These are phyloP conservation scores for Nasonia giraulti DNA, from an alignment of 1,140 invertebrate genomes.

Conservation along the genomic window DNA sequence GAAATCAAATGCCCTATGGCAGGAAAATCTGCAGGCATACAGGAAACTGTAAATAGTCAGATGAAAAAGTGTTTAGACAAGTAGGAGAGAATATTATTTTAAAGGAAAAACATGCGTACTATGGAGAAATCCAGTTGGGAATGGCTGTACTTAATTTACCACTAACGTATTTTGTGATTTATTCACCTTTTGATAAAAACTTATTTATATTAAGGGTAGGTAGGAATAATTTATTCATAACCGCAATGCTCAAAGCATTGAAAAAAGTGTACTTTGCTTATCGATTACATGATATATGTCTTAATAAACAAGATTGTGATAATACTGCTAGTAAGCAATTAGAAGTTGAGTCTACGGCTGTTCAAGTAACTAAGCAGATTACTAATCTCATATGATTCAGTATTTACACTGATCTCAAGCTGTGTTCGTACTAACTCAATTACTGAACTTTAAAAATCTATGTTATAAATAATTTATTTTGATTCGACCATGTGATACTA, in stretches of 20 bases:
- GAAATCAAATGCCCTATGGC: slow-evolving; percentile 48
- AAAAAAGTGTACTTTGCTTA: slow-evolving; percentile 22
- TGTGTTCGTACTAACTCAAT: too few relatives aligned
- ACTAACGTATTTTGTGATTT: slow-evolving; percentile 51
- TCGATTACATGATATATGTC: slow-evolving; percentile 39
- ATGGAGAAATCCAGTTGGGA: slow-evolving; percentile 53
- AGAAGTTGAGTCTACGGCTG: too few relatives aligned
- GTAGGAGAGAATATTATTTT: slow-evolving; percentile 32
- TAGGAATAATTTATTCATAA: neutral
- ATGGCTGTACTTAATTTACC: slow-evolving; percentile 53
- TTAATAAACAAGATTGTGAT: neutral
- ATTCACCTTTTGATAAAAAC: slow-evolving; percentile 43
- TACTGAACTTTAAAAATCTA: too few relatives aligned
- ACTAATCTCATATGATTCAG: too few relatives aligned
- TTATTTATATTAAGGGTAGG: slow-evolving; percentile 31
- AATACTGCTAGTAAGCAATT: too few relatives aligned
- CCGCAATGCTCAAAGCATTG: slow-evolving; percentile 15
- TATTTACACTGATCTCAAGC: too few relatives aligned
- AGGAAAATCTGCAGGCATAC: neutral
- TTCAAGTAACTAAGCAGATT: too few relatives aligned
- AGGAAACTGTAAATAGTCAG: neutral
- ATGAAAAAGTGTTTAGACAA: neutral
- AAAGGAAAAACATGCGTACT: slow-evolving; percentile 50
- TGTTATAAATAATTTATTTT: too few relatives aligned
- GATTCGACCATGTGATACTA: too few relatives aligned